Evolutionary conservation across 2,888 invertebrate genomes (phyloP), one percentile per base, ranked within the genome.

Genomic region (Leucozona laternaria): DNA sequence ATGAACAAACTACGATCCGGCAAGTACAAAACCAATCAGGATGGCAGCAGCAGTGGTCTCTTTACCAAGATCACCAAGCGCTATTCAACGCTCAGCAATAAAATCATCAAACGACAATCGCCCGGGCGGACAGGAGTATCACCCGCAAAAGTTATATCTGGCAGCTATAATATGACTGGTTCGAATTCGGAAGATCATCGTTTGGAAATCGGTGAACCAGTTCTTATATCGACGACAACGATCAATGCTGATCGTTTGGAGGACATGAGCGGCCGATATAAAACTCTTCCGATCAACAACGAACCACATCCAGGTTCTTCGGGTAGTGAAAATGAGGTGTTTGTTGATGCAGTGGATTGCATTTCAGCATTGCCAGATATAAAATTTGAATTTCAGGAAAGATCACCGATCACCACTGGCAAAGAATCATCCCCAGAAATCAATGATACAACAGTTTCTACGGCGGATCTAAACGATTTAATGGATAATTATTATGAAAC

Each of bases 121-220:
- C 87, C 89, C 0, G 90, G 90, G 4, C 90, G 91, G 58, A 88
- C 90, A 58, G 90, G 89, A 13, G 88, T 75, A 34, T 91, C 92
- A 15, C 91, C 92, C 1, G 89, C 89, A 17, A 92, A 92, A 68
- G 78, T 90, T 2, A 88, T 90, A 4, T 90, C 90, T 0, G 93
- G 92, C 45, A 92, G 92, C 80, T 93, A 93, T 88, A 91, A 93
- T 83, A 93, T 93, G 92, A 92, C 90, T 20, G 92, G 92, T 10
- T 88, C 90, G 58, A 88, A 91, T 55, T 91, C 91, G 4, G 92
- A 92, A 15, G 92, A 92, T 88, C 92, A 92, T 88, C 91, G 91
- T 6, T 84, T 91, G 22, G 92, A 93, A 88, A 93, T 93, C 31
- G 92, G 92, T 8, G 92, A 92, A 6, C 92, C 92, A 1, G 83